These are phyloP conservation scores for Grus americana DNA, from an alignment of 2,113 vertebrate genomes.

Conservation along the genomic window DNA sequence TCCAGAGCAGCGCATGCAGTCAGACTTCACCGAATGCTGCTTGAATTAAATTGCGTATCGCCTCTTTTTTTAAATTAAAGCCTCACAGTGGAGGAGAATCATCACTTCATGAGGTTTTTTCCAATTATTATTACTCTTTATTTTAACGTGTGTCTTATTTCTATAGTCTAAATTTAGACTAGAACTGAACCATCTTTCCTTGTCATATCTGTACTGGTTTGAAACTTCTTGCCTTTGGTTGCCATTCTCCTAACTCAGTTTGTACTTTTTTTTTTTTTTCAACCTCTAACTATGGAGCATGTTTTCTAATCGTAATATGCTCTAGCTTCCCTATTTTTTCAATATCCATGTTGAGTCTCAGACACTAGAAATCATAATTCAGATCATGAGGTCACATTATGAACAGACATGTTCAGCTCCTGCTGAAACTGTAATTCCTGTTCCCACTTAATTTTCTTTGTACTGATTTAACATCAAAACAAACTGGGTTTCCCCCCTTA, in stretches of 20 bases:
- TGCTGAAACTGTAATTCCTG: not conserved
- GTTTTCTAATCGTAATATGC: not conserved
- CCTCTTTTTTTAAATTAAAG: not conserved
- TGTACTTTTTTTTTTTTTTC: not conserved
- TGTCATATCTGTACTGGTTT: not conserved
- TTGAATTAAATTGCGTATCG: not conserved
- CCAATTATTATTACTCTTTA: not conserved
- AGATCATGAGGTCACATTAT: not conserved
- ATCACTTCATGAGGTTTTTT: not conserved
- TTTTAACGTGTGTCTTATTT: not conserved
- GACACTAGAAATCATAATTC: not conserved
- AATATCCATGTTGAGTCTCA: not conserved
- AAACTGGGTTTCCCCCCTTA: not conserved
- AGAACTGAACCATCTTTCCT: not conserved
- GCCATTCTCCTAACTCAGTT: rapidly evolving
- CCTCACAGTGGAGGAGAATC: not conserved
- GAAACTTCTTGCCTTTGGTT: not conserved
- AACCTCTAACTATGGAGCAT: not conserved
- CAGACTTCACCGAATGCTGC: not conserved
- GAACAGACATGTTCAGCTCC: not conserved
- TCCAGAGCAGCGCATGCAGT: not conserved
- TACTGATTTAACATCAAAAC: not conserved
- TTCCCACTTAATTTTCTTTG: not conserved
- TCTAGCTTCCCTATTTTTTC: not conserved
- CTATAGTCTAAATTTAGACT: not conserved